A percentile compares a stretch with the other conserved stretches of the same genome.
Conservation (phyloP, 2,888 invertebrate genomes). For the Operophtera brumata region DNA sequence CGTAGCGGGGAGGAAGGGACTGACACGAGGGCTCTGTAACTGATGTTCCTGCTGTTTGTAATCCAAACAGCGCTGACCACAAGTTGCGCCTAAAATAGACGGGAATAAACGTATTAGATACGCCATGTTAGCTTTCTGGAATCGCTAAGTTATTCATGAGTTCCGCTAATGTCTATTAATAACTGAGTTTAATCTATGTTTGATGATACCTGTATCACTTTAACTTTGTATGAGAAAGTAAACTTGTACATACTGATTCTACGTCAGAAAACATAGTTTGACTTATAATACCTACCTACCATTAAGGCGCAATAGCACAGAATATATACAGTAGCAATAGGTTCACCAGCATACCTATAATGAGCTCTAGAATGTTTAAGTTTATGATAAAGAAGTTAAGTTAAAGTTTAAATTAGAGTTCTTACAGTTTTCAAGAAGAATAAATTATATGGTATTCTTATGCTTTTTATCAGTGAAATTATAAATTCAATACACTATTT, state of each 20-base stretch:
- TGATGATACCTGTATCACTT: not conserved
- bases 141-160: constrained; percentile 25
- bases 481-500: too few species aligned
- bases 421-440: too few species aligned
- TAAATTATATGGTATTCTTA: too few species aligned
- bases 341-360: too few species aligned
- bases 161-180: constrained; percentile 22
- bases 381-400: too few species aligned
- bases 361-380: too few species aligned
- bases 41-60: constrained; percentile 50
- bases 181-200: constrained; percentile 1
- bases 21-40: constrained; percentile 43
- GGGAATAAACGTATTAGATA: constrained; percentile 30
- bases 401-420: too few species aligned
- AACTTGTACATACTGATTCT: not conserved
- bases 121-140: constrained; percentile 20
- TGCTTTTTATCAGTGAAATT: too few species aligned
- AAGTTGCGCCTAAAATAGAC: constrained; percentile 50
- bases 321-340: too few species aligned
- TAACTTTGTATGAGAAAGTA: not conserved
- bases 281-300: too few species aligned
- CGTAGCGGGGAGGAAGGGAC: constrained; percentile 43
- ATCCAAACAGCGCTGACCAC: constrained; percentile 54
- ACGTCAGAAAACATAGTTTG: too few species aligned
- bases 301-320: too few species aligned